A percentile compares a stretch with the other conserved stretches of the same genome.
Conservation (phyloP, 2,888 invertebrate species). For the Idaea aversata region DNA sequence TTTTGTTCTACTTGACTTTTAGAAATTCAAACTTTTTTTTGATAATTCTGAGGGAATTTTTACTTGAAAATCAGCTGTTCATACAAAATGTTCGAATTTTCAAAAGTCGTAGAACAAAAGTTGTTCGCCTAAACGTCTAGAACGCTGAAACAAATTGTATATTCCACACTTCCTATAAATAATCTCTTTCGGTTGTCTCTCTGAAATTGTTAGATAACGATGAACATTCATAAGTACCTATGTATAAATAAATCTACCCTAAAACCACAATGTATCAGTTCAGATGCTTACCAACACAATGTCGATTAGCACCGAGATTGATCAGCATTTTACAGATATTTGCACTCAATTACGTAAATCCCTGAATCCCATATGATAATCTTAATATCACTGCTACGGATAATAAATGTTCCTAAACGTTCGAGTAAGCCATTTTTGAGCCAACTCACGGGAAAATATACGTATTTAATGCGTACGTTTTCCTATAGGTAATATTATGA, state of each 20-base stretch:
- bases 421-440: not conserved
- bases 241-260: not conserved
- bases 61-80: too few relatives aligned
- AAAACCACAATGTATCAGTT: not conserved
- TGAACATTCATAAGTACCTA: not conserved
- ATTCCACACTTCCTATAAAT: too few relatives aligned
- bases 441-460: not conserved
- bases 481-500: not conserved
- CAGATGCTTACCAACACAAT: not conserved
- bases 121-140: too few relatives aligned
- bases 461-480: not conserved
- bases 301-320: not conserved
- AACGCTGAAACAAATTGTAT: too few relatives aligned
- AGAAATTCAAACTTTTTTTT: too few relatives aligned
- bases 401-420: not conserved
- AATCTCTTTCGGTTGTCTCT: too few relatives aligned
- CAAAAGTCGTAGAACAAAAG: too few relatives aligned
- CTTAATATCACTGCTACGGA: not conserved
- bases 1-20: too few relatives aligned
- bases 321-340: not conserved
- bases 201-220: not conserved
- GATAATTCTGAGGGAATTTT: too few relatives aligned
- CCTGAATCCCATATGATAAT: conserved; percentile 1
- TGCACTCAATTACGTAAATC: not conserved
- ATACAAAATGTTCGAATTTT: too few relatives aligned